Percentiles rank a stretch among this genome's conserved stretches.
Evolutionary conservation across 1,140 invertebrate genomes (phyloP).

Genomic region (Proales similis): DNA sequence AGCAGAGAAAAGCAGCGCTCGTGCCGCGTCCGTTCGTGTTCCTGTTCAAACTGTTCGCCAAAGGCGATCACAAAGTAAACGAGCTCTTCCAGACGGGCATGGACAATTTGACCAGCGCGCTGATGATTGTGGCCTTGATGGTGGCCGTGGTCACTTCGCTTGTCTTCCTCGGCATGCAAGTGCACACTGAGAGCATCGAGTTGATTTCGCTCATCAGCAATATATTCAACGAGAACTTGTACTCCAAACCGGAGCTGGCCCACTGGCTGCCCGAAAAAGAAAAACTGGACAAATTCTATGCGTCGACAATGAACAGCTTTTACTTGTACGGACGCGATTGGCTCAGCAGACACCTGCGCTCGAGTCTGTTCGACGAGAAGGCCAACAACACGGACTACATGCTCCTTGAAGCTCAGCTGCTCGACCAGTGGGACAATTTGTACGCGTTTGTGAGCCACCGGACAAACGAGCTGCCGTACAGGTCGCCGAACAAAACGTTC

Average conservation of each 20-base stretch:
- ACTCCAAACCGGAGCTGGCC: slow-evolving; percentile 43
- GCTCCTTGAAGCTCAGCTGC: slow-evolving; percentile 73
- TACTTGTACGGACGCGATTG: slow-evolving; percentile 79
- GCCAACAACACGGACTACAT: slow-evolving; percentile 46
- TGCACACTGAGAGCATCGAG: slow-evolving; percentile 17
- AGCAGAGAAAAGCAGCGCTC: not conserved
- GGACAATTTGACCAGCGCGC: slow-evolving; percentile 3
- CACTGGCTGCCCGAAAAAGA: slow-evolving; percentile 61
- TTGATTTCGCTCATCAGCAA: slow-evolving; percentile 2
- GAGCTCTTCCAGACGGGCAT: slow-evolving; percentile 3
- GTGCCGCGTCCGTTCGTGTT: not conserved
- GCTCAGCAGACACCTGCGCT: slow-evolving; percentile 68
- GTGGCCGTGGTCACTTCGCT: slow-evolving; percentile 31
- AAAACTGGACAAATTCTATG: slow-evolving; percentile 60
- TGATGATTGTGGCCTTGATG: slow-evolving; percentile 17
- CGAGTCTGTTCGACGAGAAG: slow-evolving; percentile 42
- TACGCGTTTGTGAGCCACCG: slow-evolving; percentile 57
- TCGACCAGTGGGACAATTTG: slow-evolving; percentile 74
- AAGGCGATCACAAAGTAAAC: slow-evolving; percentile 18
- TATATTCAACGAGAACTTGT: slow-evolving; percentile 10
- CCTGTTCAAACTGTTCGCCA: not conserved
- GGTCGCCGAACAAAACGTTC: not conserved
- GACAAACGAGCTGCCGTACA: not conserved
- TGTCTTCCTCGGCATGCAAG: slow-evolving; percentile 27
- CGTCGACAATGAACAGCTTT: slow-evolving; percentile 79